Evolutionary conservation across 2,113 vertebrate species (phyloP), one percentile per base, ranked within the genome.

Genomic region (Sclerurus mexicanus): DNA sequence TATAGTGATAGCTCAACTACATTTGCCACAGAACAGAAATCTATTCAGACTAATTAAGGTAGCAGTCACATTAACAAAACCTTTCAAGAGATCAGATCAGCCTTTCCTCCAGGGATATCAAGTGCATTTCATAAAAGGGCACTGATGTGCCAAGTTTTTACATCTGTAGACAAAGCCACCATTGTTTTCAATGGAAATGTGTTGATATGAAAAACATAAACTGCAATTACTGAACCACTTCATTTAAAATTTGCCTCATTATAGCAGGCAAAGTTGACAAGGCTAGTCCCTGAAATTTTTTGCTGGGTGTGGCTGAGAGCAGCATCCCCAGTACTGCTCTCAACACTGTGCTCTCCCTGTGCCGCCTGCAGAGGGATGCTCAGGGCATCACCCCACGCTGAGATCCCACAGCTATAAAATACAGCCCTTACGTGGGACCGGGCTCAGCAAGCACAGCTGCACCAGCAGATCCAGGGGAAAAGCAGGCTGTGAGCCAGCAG

Each of bases 381-480:
- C 24, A 0, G 1, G 3, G 7, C 22, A 12, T 16, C 19, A 4
- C 33, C 21, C 28, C 5, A 7, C 2, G 0, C 27, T 0, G 47
- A 23, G 25, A 52, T 4, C 16, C 19, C 19, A 3, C 15, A 17
- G 52, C 60, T 46, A 50, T 9, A 6, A 15, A 5, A 10, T 18
- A 13, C 52, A 18, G 20, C 39, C 56, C 28, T 7, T 11, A 1
- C 0, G 0, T 0, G 6, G 2, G 17, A 3, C 22, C 9, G 18
- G 49, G 42, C n/a, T 63, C 35, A 8, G 49, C 6, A 23, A 3
- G 2, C 2, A 1, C 56, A 28, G 59, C 64, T 17, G 44, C 49
- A 20, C 0, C 0, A 33, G 44, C n/a, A 25, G 10, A 16, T 2
- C 22, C 2, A 3, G 44, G 39, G 63, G 7, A 33, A 14, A 28